A percentile compares a stretch with the other conserved stretches of the same genome.
Conservation (phyloP, 2,113 vertebrate genomes). For the Hyperoodon ampullatus region DNA sequence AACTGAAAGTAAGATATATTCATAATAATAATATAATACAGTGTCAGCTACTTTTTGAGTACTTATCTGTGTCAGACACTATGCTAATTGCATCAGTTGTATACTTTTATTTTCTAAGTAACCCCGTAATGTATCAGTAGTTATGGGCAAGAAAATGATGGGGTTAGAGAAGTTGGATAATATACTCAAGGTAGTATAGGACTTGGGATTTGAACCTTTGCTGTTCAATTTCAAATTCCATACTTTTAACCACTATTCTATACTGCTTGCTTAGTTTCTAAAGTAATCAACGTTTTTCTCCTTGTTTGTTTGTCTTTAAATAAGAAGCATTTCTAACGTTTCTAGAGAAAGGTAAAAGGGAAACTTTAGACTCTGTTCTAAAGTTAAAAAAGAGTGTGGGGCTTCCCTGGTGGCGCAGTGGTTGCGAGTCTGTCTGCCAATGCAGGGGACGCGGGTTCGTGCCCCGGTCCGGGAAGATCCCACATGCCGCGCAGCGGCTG, state of each 20-base stretch:
- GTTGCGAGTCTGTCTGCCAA: too few relatives aligned
- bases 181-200: neutral
- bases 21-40: neutral
- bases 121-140: neutral
- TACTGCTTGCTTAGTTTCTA: neutral
- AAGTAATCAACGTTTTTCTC: neutral
- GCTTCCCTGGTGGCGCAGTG: too few relatives aligned
- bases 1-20: slow-evolving; percentile 92
- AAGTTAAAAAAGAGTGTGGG: slow-evolving; percentile 21
- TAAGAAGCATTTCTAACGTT: slow-evolving; percentile 31
- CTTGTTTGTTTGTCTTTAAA: neutral
- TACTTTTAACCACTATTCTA: neutral
- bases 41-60: neutral
- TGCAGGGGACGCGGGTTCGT: too few relatives aligned
- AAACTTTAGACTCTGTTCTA: neutral
- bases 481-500: too few relatives aligned
- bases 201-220: neutral
- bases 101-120: neutral
- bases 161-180: neutral
- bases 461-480: too few relatives aligned
- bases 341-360: slow-evolving; percentile 15
- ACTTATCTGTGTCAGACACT: neutral
- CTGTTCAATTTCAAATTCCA: neutral
- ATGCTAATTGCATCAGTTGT: neutral
- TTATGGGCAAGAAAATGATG: neutral